Conservation (phyloP, 2,888 invertebrate species). For the Silvanus unidentatus region DNA sequence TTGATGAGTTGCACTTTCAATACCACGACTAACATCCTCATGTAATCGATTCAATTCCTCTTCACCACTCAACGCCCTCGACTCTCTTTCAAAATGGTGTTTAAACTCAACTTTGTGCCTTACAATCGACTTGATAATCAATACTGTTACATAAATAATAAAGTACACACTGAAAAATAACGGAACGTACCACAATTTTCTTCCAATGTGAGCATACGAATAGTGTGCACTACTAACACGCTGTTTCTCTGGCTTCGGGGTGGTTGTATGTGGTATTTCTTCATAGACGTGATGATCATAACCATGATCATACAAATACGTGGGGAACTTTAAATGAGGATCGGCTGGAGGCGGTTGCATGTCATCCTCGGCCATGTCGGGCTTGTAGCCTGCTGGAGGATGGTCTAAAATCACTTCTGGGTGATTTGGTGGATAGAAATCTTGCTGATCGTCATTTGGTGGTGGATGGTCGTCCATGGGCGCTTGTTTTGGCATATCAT, state of each 20-base stretch:
- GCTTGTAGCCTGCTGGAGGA: constrained; percentile 24
- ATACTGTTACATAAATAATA: constrained; percentile 62
- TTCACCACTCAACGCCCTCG: neutral
- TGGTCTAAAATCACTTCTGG: constrained; percentile 21
- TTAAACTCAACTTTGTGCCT: constrained; percentile 66
- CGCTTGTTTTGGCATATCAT: constrained; percentile 1
- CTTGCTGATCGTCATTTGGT: neutral
- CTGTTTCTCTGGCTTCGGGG: constrained; percentile 52
- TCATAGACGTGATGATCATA: constrained; percentile 40
- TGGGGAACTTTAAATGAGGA: constrained; percentile 26
- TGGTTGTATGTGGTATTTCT: constrained; percentile 41
- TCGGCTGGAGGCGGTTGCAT: constrained; percentile 43
- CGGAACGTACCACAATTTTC: constrained; percentile 70
- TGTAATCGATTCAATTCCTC: neutral
- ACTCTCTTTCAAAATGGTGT: constrained; percentile 31
- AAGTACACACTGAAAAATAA: constrained; percentile 70
- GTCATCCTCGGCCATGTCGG: constrained; percentile 38
- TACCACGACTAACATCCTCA: neutral
- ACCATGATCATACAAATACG: constrained; percentile 39
- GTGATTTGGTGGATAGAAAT: constrained; percentile 9
- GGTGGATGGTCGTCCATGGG: neutral
- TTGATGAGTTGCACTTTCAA: neutral
- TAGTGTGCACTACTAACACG: constrained; percentile 49
- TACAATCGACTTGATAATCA: constrained; percentile 66
- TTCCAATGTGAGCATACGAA: constrained; percentile 70